Conservation (phyloP, 2,888 invertebrate genomes). For the Dusona sp. region DNA sequence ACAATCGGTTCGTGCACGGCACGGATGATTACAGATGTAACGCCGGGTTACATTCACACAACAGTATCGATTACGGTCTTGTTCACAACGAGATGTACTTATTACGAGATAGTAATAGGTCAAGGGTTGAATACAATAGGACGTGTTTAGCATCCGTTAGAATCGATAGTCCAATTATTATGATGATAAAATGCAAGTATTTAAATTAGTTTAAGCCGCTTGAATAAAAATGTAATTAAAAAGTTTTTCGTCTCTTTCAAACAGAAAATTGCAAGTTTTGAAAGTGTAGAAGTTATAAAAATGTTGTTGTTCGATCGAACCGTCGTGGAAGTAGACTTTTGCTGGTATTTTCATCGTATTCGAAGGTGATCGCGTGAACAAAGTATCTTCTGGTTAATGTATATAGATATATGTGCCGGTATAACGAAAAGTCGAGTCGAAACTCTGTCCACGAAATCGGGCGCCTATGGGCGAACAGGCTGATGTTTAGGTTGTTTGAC, state of each 20-base stretch:
- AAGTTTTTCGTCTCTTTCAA: not conserved
- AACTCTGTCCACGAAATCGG: constrained; percentile 70
- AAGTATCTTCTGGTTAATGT: constrained; percentile 43
- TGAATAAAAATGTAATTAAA: not conserved
- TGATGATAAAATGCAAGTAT: not conserved
- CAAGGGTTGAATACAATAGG: not conserved
- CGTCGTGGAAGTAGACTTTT: constrained; percentile 24
- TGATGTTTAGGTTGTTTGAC: constrained; percentile 84
- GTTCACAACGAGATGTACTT: constrained; percentile 32
- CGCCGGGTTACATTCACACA: constrained; percentile 1
- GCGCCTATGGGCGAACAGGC: constrained; percentile 73
- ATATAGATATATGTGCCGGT: constrained; percentile 29
- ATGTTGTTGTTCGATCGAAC: constrained; percentile 40
- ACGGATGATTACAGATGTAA: constrained; percentile 38
- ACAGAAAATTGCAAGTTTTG: not conserved
- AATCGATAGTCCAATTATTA: constrained; percentile 1
- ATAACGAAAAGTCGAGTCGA: constrained; percentile 49
- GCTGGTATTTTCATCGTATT: constrained; percentile 4
- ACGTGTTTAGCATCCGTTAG: not conserved
- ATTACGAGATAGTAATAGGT: constrained; percentile 4
- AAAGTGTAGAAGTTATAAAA: constrained; percentile 32
- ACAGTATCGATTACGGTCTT: constrained; percentile 37
- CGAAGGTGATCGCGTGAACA: constrained; percentile 63
- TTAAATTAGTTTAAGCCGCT: not conserved
- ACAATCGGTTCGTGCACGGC: constrained; percentile 49